These are phyloP conservation scores for Clarias gariepinus DNA, from an alignment of 2,113 vertebrate genomes.

Conservation along the genomic window DNA sequence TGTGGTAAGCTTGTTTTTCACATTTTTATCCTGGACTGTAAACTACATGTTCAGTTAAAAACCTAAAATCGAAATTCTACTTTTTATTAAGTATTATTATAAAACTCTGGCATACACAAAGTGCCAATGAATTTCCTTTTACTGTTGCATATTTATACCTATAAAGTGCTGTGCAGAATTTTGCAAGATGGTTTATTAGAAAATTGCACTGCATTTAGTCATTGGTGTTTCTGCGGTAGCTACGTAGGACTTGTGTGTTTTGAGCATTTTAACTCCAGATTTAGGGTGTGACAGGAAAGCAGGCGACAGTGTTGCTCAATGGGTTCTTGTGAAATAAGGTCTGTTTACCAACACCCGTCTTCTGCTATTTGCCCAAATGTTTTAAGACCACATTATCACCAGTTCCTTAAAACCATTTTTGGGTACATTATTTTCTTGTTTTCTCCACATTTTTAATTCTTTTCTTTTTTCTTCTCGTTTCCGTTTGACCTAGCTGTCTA, in stretches of 20 bases:
- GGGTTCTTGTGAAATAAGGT: constrained; percentile 47
- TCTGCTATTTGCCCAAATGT: constrained; percentile 4
- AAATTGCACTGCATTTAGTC: neutral
- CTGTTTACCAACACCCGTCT: constrained; percentile 51
- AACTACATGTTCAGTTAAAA: neutral
- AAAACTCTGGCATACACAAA: neutral
- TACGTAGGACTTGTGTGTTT: neutral
- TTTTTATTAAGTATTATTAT: neutral
- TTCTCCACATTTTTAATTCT: neutral
- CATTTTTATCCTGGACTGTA: neutral
- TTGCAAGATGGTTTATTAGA: neutral
- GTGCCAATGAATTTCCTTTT: neutral
- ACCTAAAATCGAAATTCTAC: too few species aligned
- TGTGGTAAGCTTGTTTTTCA: neutral
- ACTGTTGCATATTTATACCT: too few species aligned
- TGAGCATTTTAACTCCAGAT: constrained; percentile 29
- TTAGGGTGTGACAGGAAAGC: constrained; percentile 48
- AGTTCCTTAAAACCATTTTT: neutral
- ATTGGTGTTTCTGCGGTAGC: neutral
- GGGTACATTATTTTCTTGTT: neutral
- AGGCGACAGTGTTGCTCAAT: constrained; percentile 40
- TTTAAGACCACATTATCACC: neutral
- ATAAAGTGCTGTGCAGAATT: neutral
- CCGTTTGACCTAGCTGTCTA: constrained; percentile 58
- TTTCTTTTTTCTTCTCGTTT: neutral